Evolutionary conservation across 2,797 vertebrate species (phyloP), one percentile per base, ranked within the genome.

Genomic region (Oryzias dopingdopingensis): DNA sequence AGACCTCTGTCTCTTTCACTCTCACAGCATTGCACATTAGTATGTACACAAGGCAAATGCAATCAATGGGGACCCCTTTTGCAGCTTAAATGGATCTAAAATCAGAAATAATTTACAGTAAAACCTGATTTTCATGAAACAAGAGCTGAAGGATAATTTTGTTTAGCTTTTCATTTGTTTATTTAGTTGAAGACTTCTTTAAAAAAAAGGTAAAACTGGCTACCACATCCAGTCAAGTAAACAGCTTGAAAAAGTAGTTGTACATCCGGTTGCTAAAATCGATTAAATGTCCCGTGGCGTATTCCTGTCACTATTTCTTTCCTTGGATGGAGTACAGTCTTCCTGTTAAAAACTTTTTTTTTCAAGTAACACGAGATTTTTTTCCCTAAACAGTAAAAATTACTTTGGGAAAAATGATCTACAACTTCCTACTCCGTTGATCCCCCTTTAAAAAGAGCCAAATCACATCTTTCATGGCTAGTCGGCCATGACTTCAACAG

Each of bases 211-310:
- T 32, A 32, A 32, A 12, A 37, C 32, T 12, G 86, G 60, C 79
- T 70, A 84, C 69, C 49, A 44, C 51, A 73, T 72, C 4, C 56
- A 62, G 91, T 94, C 93, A 95, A 95, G 76, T 92, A 87, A 90
- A 56, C 54, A 15, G 52, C 52, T 56, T 1, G 57, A 74, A 76
- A 66, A 60, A 44, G 5, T 12, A 15, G 0, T 37, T 65, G 70
- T 49, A 61, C 53, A 66, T 84, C 74, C 59, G 73, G 62, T 82
- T 68, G 80, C 76, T 72, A 74, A 45, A 75, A 58, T 50, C 61
- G 49, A 42, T 53, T 42, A 71, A 58, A 57, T 50, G 53, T 72
- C 81, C 60, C 61, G 63, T 62, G 56, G 67, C 52, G 48, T 57
- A 55, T 52, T 49, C 23, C 62, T 52, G 62, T 68, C 66, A 77